These are phyloP conservation scores for Salvelinus sp. DNA, from an alignment of 2,113 vertebrate species.

Conservation along the genomic window DNA sequence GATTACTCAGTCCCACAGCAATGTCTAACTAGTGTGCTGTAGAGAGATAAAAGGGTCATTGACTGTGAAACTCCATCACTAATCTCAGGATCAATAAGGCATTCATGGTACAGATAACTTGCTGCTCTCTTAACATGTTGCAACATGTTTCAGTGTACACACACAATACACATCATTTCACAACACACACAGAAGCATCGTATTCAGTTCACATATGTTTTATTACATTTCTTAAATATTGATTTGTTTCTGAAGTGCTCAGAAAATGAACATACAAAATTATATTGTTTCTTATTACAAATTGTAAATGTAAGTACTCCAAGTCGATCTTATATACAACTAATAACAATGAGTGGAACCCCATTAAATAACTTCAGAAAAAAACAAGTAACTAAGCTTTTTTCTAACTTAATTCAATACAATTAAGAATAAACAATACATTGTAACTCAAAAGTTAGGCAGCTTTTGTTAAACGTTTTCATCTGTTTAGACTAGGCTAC, in stretches of 20 bases:
- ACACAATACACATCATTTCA: constrained; percentile 33
- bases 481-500: constrained; percentile 65
- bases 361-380: constrained; percentile 95
- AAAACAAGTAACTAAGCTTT: constrained; percentile 91
- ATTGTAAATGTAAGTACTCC: constrained; percentile 97
- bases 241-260: constrained; percentile 84
- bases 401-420: constrained; percentile 83
- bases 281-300: constrained; percentile 96
- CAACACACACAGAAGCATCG: constrained; percentile 50
- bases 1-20: too few relatives aligned
- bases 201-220: constrained; percentile 79
- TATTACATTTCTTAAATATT: constrained; percentile 96
- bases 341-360: constrained; percentile 84
- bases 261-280: constrained; percentile 94
- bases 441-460: constrained; percentile 89
- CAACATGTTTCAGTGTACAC: constrained; percentile 71
- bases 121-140: constrained; percentile 60
- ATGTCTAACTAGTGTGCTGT: background rate
- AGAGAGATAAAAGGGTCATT: constrained; percentile 24
- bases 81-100: constrained; percentile 49
- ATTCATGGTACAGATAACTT: constrained; percentile 55
- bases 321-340: constrained; percentile 95
- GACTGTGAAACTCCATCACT: constrained; percentile 45
- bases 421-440: constrained; percentile 85
- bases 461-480: constrained; percentile 71